These are phyloP conservation scores for Drosophila auraria DNA, from an alignment of 1,140 invertebrate species.

Conservation along the genomic window DNA sequence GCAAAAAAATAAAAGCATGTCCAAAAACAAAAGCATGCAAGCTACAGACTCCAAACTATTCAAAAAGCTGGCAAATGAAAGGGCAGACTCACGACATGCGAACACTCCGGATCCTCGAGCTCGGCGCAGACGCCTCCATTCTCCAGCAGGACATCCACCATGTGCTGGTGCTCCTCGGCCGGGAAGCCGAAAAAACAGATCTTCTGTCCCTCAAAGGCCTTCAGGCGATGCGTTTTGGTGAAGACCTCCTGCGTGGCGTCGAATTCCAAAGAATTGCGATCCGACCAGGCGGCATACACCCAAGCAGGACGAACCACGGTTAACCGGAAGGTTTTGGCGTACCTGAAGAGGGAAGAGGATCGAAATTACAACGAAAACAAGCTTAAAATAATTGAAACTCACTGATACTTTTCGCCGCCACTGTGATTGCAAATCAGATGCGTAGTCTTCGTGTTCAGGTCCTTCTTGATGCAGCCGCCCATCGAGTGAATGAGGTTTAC, in stretches of 20 bases:
- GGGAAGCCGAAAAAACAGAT: conserved; percentile 96
- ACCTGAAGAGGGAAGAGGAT: conserved; percentile 86
- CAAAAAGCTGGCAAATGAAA: conserved; percentile 17
- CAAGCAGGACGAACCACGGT: conserved; percentile 95
- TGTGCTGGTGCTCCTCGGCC: conserved; percentile 94
- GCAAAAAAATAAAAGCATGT: conserved; percentile 30
- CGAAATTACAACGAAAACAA: background rate
- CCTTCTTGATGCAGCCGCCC: conserved; percentile 96
- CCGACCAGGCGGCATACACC: conserved; percentile 94
- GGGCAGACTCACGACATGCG: conserved; percentile 93
- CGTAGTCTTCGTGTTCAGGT: conserved; percentile 94
- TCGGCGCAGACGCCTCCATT: conserved; percentile 93
- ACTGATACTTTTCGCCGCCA: conserved; percentile 94
- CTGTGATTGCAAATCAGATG: conserved; percentile 95
- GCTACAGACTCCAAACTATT: conserved; percentile 30
- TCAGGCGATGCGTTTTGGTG: conserved; percentile 91
- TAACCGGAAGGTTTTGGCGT: conserved; percentile 94
- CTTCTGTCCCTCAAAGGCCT: conserved; percentile 94
- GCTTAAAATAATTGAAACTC: conserved; percentile 31
- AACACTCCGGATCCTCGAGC: conserved; percentile 92
- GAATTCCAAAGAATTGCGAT: conserved; percentile 89
- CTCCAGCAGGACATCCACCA: conserved; percentile 94
- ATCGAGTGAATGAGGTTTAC: conserved; percentile 96
- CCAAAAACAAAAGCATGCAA: conserved; percentile 39
- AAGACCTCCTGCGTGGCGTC: conserved; percentile 89